phyloP scores from a whole-genome alignment of 1,140 invertebrate species.

The Drosophila erecta region DNA sequence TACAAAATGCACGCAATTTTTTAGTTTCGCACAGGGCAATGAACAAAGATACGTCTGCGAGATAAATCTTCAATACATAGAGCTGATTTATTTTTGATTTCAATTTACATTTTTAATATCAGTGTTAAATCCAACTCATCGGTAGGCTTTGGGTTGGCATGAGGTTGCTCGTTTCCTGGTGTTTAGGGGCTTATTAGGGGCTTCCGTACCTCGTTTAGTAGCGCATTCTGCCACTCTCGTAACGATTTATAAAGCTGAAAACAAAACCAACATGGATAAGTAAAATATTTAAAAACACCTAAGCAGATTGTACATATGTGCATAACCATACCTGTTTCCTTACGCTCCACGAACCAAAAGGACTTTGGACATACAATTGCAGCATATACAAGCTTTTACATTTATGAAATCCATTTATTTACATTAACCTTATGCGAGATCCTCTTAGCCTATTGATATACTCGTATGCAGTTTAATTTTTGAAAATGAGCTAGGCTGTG shows the following conservation, averaged over 20 bases:
- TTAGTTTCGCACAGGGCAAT: neutral
- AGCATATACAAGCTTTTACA: slow-evolving; percentile 10
- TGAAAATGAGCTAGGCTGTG: slow-evolving; percentile 8
- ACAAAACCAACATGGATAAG: neutral
- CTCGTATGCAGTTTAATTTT: neutral
- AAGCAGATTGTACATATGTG: slow-evolving; percentile 2
- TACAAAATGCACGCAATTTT: neutral
- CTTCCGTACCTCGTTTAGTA: slow-evolving; percentile 26
- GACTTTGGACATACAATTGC: neutral
- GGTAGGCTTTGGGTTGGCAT: neutral
- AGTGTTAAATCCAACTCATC: slow-evolving; percentile 15
- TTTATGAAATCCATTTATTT: slow-evolving; percentile 53
- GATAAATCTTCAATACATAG: slow-evolving; percentile 4
- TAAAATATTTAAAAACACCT: no score
- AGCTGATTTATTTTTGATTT: slow-evolving; percentile 31
- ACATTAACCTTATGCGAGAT: slow-evolving; percentile 20
- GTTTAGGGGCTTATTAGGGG: no score
- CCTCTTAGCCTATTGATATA: slow-evolving; percentile 41
- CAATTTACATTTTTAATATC: slow-evolving; percentile 30
- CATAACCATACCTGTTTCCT: slow-evolving; percentile 7
- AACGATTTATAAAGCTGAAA: slow-evolving; percentile 63
- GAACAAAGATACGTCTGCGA: no score
- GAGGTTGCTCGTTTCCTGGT: neutral
- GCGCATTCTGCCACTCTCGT: slow-evolving; percentile 47
- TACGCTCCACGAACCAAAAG: neutral